Percentiles rank a stretch among this genome's conserved stretches.
Evolutionary conservation across 2,888 invertebrate species (phyloP).

Genomic region (Mythimna loreyi): DNA sequence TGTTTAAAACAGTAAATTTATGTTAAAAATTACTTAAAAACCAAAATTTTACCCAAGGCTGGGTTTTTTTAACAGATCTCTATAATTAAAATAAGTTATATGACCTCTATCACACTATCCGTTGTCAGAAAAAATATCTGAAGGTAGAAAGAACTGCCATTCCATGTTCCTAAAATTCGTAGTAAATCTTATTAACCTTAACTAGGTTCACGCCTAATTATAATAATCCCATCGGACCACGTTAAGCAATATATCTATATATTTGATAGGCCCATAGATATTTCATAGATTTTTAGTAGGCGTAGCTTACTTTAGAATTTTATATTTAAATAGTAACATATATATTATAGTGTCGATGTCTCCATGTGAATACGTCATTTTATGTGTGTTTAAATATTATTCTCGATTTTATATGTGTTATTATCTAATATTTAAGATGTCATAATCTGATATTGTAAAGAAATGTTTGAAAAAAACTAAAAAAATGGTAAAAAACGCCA

Average conservation of each 20-base stretch:
- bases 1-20: no score
- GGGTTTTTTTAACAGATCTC: no score
- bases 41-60: no score
- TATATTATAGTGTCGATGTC: slow-evolving; percentile 62
- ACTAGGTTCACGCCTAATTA: slow-evolving; percentile 80
- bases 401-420: slow-evolving; percentile 61
- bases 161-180: slow-evolving; percentile 66
- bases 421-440: slow-evolving; percentile 47
- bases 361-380: slow-evolving; percentile 61
- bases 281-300: slow-evolving; percentile 82
- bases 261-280: slow-evolving; percentile 83
- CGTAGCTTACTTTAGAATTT: slow-evolving; percentile 87
- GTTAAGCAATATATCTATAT: slow-evolving; percentile 88
- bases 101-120: no score
- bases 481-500: neutral
- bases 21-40: no score
- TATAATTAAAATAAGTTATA: no score
- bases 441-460: slow-evolving; percentile 50
- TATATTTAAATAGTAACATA: slow-evolving; percentile 74
- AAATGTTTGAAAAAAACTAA: slow-evolving; percentile 1
- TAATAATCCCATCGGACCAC: slow-evolving; percentile 88
- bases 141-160: neutral
- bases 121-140: no score
- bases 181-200: slow-evolving; percentile 61
- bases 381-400: slow-evolving; percentile 62